Evolutionary conservation across 2,888 invertebrate species (phyloP), one percentile per base, ranked within the genome.

Genomic region (Dryococelus australis): DNA sequence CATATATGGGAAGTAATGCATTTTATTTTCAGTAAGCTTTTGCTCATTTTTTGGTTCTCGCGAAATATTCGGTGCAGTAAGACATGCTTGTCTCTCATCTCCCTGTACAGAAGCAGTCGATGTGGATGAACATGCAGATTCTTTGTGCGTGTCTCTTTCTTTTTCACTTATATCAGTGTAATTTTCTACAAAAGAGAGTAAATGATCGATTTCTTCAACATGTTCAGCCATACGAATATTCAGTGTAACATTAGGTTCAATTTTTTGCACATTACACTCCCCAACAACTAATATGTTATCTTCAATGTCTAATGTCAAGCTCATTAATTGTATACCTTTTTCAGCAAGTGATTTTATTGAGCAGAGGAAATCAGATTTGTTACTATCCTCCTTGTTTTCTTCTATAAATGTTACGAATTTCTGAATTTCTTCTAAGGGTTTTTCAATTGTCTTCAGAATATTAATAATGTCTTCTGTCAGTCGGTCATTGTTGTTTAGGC

Each of bases 381-480:
- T 20, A 8, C n/a, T n/a, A 9, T 16, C 16, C 8, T 65, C n/a
- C 8, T 65, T n/a, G 16, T 65, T 65, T 85, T 91, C 90, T 88
- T 91, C 91, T n/a, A 92, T 90, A 90, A 90, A 91, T 0, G 90
- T 90, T 1, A 93, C 86, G 53, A 90, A 91, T n/a, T 90, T 90
- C 2, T 92, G 89, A 9, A 93, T 91, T 85, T 92, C 92, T 87
- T 92, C 91, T 8, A 91, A 88, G 9, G 92, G 91, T 43, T 89
- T 89, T 27, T 90, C 91, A 84, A 93, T 91, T 2, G 91, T 90
- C 88, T 92, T 91, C 13, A 92, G 87, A 26, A 91, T 90, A 88
- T 92, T 90, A 6, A 92, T 90, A 13, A 90, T 88, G 43, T 89
- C 87, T 87, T 91, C 91, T 20, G 90, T 89, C 24, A 88, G 79